Conservation (phyloP, 2,797 vertebrate species). For the Nothura maculosa region DNA sequence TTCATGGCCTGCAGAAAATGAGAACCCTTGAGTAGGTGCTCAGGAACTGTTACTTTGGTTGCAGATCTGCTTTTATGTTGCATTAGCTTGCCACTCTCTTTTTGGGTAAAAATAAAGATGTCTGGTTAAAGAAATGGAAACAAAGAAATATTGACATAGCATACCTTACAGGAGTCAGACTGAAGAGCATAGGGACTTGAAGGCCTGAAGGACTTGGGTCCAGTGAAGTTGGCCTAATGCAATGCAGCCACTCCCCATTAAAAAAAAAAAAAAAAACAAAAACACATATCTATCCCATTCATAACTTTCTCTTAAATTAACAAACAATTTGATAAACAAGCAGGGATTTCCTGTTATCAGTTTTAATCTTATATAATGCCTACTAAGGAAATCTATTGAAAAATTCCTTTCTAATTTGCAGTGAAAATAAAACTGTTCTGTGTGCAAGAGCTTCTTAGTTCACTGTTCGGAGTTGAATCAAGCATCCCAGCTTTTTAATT, state of each 20-base stretch:
- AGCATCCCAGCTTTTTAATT: background rate
- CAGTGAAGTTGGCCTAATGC: background rate
- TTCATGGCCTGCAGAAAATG: background rate
- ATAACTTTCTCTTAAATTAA: background rate
- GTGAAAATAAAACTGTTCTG: background rate
- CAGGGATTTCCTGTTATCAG: background rate
- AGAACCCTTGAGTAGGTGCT: background rate
- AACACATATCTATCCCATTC: background rate
- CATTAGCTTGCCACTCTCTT: background rate
- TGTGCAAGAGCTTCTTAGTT: background rate
- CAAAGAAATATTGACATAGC: background rate
- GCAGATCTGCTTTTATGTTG: background rate
- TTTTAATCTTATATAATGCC: background rate
- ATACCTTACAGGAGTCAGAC: background rate
- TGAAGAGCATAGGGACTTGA: background rate
- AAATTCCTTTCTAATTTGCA: background rate
- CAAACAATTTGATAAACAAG: background rate
- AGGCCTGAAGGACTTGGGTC: background rate
- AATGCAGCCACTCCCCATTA: background rate
- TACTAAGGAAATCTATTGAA: conserved; percentile 1
- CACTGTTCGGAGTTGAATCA: background rate
- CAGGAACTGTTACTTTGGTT: background rate
- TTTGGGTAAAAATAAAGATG: background rate
- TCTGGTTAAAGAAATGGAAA: background rate
- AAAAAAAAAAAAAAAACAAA: background rate